Evolutionary conservation across 1,140 invertebrate genomes (phyloP).

Genomic region (Chrysomallon squamiferum): DNA sequence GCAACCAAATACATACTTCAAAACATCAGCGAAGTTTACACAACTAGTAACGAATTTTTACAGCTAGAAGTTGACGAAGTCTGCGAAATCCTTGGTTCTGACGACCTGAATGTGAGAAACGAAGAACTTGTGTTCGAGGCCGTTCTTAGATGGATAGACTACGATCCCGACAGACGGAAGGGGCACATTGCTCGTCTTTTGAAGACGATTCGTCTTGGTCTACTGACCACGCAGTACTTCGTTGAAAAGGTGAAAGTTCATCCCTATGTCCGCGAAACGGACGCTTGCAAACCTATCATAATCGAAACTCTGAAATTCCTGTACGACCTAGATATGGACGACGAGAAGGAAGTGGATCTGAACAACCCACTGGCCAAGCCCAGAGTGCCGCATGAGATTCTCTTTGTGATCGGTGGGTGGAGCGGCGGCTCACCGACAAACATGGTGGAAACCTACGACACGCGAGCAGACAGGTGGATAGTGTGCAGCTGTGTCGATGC

Average conservation of each 20-base stretch:
- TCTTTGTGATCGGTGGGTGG: slow-evolving; percentile 76
- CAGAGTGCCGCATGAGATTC: slow-evolving; percentile 42
- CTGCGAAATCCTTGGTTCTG: slow-evolving; percentile 82
- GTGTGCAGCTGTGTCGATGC: slow-evolving; percentile 25
- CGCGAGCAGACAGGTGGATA: slow-evolving; percentile 75
- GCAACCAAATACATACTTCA: slow-evolving; percentile 66
- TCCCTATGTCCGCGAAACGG: slow-evolving; percentile 66
- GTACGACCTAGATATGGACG: slow-evolving; percentile 75
- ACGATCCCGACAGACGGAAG: slow-evolving; percentile 87
- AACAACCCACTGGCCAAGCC: slow-evolving; percentile 39
- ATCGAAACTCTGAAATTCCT: slow-evolving; percentile 76
- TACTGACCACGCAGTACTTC: slow-evolving; percentile 82
- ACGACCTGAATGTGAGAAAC: slow-evolving; percentile 93
- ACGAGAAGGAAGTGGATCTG: slow-evolving; percentile 38
- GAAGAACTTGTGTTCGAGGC: slow-evolving; percentile 92
- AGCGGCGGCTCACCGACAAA: slow-evolving; percentile 73
- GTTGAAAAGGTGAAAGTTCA: slow-evolving; percentile 67
- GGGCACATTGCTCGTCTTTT: slow-evolving; percentile 82
- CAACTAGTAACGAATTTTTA: slow-evolving; percentile 96
- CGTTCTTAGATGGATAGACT: slow-evolving; percentile 98
- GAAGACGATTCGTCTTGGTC: slow-evolving; percentile 61
- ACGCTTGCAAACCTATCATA: slow-evolving; percentile 72
- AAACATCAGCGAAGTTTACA: slow-evolving; percentile 71
- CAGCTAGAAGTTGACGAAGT: slow-evolving; percentile 85
- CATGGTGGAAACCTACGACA: slow-evolving; percentile 79